Conservation (phyloP, 2,113 vertebrate genomes). For the Brachionichthys hirsutus region DNA sequence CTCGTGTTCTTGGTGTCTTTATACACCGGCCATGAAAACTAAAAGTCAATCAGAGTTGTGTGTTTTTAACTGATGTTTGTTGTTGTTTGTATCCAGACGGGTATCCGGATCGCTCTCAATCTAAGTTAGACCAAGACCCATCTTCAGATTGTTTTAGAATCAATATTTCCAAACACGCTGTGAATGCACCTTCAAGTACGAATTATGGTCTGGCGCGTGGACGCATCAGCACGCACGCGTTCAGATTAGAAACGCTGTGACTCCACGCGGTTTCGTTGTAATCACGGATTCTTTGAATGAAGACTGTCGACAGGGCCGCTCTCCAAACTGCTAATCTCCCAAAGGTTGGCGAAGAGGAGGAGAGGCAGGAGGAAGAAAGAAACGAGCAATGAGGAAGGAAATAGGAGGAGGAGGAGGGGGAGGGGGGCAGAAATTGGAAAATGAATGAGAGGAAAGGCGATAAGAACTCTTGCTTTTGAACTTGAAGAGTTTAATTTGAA, state of each 20-base stretch:
- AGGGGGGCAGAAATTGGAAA: conserved; percentile 61
- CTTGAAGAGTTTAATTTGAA: conserved; percentile 76
- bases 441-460: conserved; percentile 62
- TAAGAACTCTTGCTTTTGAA: conserved; percentile 77
- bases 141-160: too few species aligned
- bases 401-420: conserved; percentile 38
- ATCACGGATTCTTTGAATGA: conserved; percentile 61
- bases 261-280: conserved; percentile 60
- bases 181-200: conserved; percentile 22
- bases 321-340: conserved; percentile 73
- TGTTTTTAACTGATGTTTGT: too few species aligned
- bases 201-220: conserved; percentile 40
- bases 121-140: too few species aligned
- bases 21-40: too few species aligned
- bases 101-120: too few species aligned
- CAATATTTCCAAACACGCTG: conserved; percentile 16
- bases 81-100: too few species aligned
- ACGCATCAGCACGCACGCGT: too few species aligned
- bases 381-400: conserved; percentile 35
- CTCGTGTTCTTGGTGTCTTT: too few species aligned
- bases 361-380: conserved; percentile 41
- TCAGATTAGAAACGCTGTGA: conserved; percentile 5
- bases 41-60: too few species aligned
- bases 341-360: conserved; percentile 33
- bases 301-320: conserved; percentile 58